Base-by-base conservation (phyloP, 1,140 invertebrate genomes). In the Mylabris phalerata region DNA sequence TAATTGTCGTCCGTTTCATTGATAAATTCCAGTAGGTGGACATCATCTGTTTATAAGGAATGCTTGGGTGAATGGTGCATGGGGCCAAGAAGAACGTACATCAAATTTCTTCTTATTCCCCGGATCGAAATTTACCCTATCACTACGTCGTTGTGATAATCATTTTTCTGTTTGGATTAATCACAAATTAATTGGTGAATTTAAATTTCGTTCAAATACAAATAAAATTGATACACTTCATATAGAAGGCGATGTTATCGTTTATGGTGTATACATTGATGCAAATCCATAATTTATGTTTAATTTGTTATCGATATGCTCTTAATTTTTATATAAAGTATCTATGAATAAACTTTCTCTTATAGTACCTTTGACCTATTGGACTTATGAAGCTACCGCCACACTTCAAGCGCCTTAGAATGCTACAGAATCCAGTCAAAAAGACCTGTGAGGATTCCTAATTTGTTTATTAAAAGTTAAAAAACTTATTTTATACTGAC, bases 31-130 rank as follows among this genome's bases (percentile, higher is more conserved):
- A 56, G 59, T 60, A 10, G 70, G 67, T 38, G 71, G 69, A 24
- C 66, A 69, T 13, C 71, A 74, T 41, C 59, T 76, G 13, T 75
- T 81, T 4, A 74, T 79, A 11, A 72, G 76, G 4, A 81, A 81
- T 65, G 67, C 77, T 41, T 80, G 78, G 76, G 62, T 71, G 4
- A 65, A 77, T 61, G 78, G 76, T 3, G 56, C 56, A 19, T 79
- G 78, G 78, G 73, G 65, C 2, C 42, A 68, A 25, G 78, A 79
- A 57, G 76, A 79, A 62, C 68, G 76, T 2, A 73, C 73, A 10
- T 70, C 75, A 41, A 65, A 72, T 25, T 75, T 75, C 47, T 75
- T 75, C 44, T 77, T 79, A 57, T 63, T 69, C n/a, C 76, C 78
- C 3, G 76, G 76, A 10, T 69, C 72, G 9, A 58, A 63, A 6